Evolutionary conservation across 2,797 vertebrate species (phyloP).

Genomic region (Coregonus ussuriensis): DNA sequence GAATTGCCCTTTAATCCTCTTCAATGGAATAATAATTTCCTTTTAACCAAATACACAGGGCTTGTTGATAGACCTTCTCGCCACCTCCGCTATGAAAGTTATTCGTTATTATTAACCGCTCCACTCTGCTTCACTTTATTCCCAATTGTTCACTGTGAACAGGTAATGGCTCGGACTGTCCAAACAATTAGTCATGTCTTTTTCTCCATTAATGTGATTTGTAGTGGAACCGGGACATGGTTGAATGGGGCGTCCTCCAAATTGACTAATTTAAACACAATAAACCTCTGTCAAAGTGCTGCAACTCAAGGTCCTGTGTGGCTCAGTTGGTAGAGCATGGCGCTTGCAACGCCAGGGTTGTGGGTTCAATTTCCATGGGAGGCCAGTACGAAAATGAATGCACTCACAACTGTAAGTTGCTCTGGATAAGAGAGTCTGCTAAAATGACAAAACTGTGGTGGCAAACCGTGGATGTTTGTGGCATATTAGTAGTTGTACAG

Average conservation of each 20-base stretch:
- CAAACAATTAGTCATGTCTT: conserved; percentile 14
- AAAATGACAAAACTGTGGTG: too few species aligned
- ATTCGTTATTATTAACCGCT: conserved; percentile 4
- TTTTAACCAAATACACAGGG: neutral
- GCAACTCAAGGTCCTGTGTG: neutral
- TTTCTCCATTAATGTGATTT: conserved; percentile 13
- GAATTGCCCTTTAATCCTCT: too few species aligned
- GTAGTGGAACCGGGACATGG: neutral
- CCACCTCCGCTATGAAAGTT: neutral
- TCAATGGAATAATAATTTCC: neutral
- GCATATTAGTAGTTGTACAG: too few species aligned
- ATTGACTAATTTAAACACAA: conserved; percentile 5
- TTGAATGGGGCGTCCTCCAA: neutral
- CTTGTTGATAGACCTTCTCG: neutral
- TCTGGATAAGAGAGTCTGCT: too few species aligned
- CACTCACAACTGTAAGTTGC: too few species aligned
- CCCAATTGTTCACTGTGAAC: conserved; percentile 7
- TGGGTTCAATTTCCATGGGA: too few species aligned
- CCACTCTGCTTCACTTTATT: neutral
- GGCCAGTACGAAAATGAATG: too few species aligned
- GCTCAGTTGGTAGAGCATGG: too few species aligned
- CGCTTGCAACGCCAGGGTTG: too few species aligned
- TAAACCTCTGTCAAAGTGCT: neutral
- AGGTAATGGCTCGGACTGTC: conserved; percentile 3
- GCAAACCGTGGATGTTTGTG: too few species aligned